phyloP scores from a whole-genome alignment of 2,888 invertebrate species.

The Fragum fragum region DNA sequence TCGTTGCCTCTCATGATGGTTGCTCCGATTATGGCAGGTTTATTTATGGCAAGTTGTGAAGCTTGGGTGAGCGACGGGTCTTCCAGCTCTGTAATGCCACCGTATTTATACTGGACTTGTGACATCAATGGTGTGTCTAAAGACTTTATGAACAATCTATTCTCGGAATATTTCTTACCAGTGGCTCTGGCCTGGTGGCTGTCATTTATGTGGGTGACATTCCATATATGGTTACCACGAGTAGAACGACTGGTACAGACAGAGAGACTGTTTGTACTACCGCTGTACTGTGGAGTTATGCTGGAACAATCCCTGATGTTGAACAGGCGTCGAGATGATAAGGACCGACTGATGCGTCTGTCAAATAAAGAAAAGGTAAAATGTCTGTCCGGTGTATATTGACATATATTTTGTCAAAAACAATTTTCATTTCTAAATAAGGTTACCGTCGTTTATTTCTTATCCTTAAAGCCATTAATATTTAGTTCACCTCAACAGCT shows the following conservation, averaged over 20 bases:
- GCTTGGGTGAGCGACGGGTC: conserved; percentile 91
- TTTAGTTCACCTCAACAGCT: no score
- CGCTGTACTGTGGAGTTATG: conserved; percentile 96
- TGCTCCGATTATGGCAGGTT: conserved; percentile 95
- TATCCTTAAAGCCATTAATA: no score
- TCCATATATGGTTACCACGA: conserved; percentile 81
- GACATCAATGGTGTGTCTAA: conserved; percentile 90
- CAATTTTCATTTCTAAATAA: no score
- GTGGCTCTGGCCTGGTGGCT: conserved; percentile 81
- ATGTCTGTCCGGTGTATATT: no score
- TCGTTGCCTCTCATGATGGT: conserved; percentile 98
- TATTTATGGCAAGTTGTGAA: conserved; percentile 95
- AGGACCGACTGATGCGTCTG: conserved; percentile 85
- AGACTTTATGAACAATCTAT: conserved; percentile 69
- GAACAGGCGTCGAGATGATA: conserved; percentile 96
- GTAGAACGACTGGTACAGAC: conserved; percentile 81
- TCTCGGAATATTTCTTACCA: conserved; percentile 75
- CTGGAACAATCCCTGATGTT: conserved; percentile 98
- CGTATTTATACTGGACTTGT: conserved; percentile 96
- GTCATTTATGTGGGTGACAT: conserved; percentile 81
- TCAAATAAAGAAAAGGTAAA: conserved; percentile 41
- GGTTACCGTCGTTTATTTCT: no score
- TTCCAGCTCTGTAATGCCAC: conserved; percentile 58
- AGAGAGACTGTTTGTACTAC: conserved; percentile 92
- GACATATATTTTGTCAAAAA: no score